Evolutionary conservation across 1,140 invertebrate genomes (phyloP), one percentile per base, ranked within the genome.

Genomic region (Drosophila mauritiana): DNA sequence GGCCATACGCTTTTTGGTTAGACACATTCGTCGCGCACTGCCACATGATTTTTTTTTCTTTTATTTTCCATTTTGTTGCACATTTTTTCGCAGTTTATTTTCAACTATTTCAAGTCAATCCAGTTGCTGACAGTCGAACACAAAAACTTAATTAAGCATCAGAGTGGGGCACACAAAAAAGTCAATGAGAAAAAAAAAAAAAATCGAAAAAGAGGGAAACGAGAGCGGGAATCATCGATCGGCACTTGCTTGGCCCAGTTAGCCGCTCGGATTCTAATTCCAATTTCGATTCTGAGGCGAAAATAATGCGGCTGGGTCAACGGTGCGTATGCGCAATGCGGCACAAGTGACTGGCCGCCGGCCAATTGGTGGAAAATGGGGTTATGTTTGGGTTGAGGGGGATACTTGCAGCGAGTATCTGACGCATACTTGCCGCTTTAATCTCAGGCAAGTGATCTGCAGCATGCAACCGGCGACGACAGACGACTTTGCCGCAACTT

Each of bases 51-150:
- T 67, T 37, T 25, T 72, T 48, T 7, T 36, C 0, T 31, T 36
- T 70, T 72, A 36, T 7, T 36, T 0, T 31, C 7, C 7, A 10
- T 31, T 10, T 31, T 31, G 12, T 13, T 52, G 31, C 51, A 36
- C 6, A 11, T 34, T 40, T 59, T 39, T 36, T 20, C 20, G 11
- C 56, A 49, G 56, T 62, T 48, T 69, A 75, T 75, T 55, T 69
- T 40, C 70, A 70, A 84, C 80, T 84, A 84, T 83, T 84, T 83
- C 80, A 83, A 83, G 80, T 83, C 80, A 80, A 84, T 79, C 80
- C 80, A 83, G 80, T 83, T 83, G 63, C 80, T 55, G 62, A 83
- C 79, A 83, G 80, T 48, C 75, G 65, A 83, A 83, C 80, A 83
- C 54, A 80, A 83, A 83, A 83, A 83, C 80, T 83, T 83, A 83